These are phyloP conservation scores for Catagonus wagneri DNA, from an alignment of 2,113 vertebrate genomes.

Conservation along the genomic window DNA sequence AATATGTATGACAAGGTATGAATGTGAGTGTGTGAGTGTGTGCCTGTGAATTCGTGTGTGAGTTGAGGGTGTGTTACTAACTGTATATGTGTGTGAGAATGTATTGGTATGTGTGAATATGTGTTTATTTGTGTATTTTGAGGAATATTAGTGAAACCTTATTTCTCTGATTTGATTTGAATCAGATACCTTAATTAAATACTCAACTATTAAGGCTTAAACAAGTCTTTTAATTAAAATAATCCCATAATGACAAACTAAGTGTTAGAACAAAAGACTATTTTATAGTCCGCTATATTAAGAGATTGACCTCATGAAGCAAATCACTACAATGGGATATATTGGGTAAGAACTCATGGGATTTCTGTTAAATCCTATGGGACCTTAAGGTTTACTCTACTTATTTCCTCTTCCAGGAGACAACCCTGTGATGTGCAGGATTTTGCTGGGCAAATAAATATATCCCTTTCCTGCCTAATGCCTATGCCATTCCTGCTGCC, in stretches of 20 bases:
- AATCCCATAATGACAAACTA: constrained; percentile 28
- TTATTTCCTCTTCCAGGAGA: background rate
- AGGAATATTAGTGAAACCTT: constrained; percentile 14
- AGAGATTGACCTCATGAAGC: constrained; percentile 26
- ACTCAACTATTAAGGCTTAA: constrained; percentile 32
- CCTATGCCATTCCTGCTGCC: background rate
- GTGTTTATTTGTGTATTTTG: background rate
- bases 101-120: background rate
- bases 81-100: background rate
- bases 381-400: background rate
- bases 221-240: constrained; percentile 62
- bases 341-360: background rate
- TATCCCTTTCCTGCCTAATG: background rate
- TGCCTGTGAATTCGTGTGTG: background rate
- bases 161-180: constrained; percentile 40
- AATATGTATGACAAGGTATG: background rate
- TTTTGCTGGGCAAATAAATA: background rate
- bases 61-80: background rate
- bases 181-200: constrained; percentile 51
- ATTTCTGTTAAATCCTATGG: background rate
- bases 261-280: constrained; percentile 14
- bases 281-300: background rate
- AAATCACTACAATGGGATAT: background rate
- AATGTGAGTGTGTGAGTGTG: background rate
- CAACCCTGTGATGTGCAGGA: background rate